These are phyloP conservation scores for Unio delphinus DNA, from an alignment of 2,888 invertebrate species.

Conservation along the genomic window DNA sequence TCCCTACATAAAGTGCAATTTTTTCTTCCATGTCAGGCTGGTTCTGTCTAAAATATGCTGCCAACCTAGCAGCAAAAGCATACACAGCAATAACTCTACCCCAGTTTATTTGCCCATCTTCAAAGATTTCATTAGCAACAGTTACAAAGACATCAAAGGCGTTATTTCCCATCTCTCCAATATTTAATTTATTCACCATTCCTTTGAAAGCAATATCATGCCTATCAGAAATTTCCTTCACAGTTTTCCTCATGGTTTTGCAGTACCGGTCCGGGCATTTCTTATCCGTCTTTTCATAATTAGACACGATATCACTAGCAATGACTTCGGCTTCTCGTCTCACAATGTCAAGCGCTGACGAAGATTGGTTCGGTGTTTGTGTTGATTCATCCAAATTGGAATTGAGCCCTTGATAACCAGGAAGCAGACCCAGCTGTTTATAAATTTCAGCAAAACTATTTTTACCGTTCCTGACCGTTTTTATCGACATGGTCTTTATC, in stretches of 20 bases:
- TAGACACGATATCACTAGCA: slow-evolving; percentile 55
- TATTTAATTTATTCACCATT: slow-evolving; percentile 64
- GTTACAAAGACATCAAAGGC: slow-evolving; percentile 61
- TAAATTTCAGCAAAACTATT: slow-evolving; percentile 60
- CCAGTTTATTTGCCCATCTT: slow-evolving; percentile 68
- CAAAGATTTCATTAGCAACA: slow-evolving; percentile 67
- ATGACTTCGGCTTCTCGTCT: slow-evolving; percentile 57
- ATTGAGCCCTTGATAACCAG: slow-evolving; percentile 55
- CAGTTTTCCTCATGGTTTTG: slow-evolving; percentile 67
- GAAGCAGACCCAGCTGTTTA: slow-evolving; percentile 56
- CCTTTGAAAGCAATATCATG: slow-evolving; percentile 65
- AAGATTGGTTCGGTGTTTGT: slow-evolving; percentile 44
- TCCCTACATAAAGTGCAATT: slow-evolving; percentile 64
- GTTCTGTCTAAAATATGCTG: slow-evolving; percentile 44
- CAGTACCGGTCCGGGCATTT: slow-evolving; percentile 58
- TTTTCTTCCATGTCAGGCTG: slow-evolving; percentile 45
- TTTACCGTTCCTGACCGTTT: slow-evolving; percentile 24
- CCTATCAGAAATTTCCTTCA: slow-evolving; percentile 61
- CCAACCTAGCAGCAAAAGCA: slow-evolving; percentile 64
- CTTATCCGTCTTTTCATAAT: slow-evolving; percentile 45
- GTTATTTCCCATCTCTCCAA: slow-evolving; percentile 41
- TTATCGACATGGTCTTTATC: slow-evolving; percentile 20
- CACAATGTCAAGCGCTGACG: slow-evolving; percentile 54
- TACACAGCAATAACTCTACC: slow-evolving; percentile 68
- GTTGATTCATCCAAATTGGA: slow-evolving; percentile 52